Evolutionary conservation across 2,888 invertebrate genomes (phyloP), one percentile per base, ranked within the genome.

Genomic region (Drosophila mimica): DNA sequence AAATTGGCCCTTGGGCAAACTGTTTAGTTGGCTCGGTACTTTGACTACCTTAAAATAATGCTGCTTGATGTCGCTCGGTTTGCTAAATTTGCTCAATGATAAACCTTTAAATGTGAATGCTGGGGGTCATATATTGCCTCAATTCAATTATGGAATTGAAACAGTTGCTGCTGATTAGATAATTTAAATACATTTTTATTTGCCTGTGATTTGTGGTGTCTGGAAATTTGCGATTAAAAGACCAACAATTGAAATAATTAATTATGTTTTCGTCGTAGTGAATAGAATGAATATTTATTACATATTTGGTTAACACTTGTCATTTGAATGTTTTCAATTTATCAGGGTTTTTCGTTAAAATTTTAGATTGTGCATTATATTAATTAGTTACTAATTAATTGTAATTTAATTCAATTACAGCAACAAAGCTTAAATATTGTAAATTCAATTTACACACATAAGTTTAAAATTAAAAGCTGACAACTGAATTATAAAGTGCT

Each of bases 211-310:
- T 30, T 51, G 51, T 31, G 38, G 40, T 13, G 3, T 7, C 8
- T 13, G 17, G 1, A 31, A 57, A 30, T 13, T 17, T 36, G 25
- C 11, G 6, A 38, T 54, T 38, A 17, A 7, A 11, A 11, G 15
- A 1, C 15, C 20, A 28, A 33, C 20, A 33, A 20, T 25, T 28
- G 4, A 53, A 31, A 31, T 36, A 40, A 48, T n/a, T 4, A 49
- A 34, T 51, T 17, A 52, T 38, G 5, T 33, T 20, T 3, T 6
- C 5, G 28, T 66, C 38, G 25, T 9, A 25, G n/a, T 60, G 63
- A 76, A 80, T 66, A 58, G 25, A 61, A 52, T 67, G 38, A 52
- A 67, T 80, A 67, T 78, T 78, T 78, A 78, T 76, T 76, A 59
- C n/a, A 36, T 40, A 48, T 6, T 54, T 49, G 17, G n/a, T 61